Base-by-base conservation (phyloP, 2,888 invertebrate species). In the Torymus tubicola region DNA sequence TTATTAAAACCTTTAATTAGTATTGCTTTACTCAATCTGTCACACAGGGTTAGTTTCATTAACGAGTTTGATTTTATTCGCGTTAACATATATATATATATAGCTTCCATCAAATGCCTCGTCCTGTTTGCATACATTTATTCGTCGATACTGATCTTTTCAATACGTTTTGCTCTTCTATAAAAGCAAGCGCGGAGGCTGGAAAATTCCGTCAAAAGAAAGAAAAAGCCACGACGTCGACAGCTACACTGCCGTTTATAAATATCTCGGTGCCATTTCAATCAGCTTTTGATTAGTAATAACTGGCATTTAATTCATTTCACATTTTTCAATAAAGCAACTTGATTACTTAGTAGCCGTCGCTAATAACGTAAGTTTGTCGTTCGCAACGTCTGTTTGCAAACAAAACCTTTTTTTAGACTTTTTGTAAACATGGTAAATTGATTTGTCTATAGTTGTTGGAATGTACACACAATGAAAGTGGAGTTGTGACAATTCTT, bases 201-300 rank as follows among this genome's bases (percentile, higher is more conserved):
- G 75, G 60, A 76, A 76, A 61, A 76, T 69, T 63, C 69, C 76
- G 14, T 76, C 68, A 69, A 63, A 63, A 76, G 10, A 16, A 50
- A 64, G 5, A 73, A 64, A 65, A 57, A 70, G 14, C 4, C 14
- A 12, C 67, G 16, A 42, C 8, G n/a, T 53, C 42, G 58, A 58
- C 14, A 18, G 31, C n/a, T 53, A 14, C 8, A 14, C 8, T 13
- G 50, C 31, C 60, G 14, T 60, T 42, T 60, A 53, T 75, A 68
- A 75, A 67, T 67, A 68, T 24, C 16, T 68, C 61, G 60, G 58
- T 75, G 75, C 61, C 68, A 53, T 60, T 68, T 68, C 75, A 69
- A 76, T 76, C 76, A 69, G 24, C 55, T 69, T 60, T 76, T 69
- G 68, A 76, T 76, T 68, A 76, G 55, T 69, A 61, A 69, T 76